A percentile compares a stretch with the other conserved stretches of the same genome.
These are phyloP conservation scores for Odontamblyopus lacepedii DNA, from an alignment of 2,797 vertebrate species.

Conservation along the genomic window DNA sequence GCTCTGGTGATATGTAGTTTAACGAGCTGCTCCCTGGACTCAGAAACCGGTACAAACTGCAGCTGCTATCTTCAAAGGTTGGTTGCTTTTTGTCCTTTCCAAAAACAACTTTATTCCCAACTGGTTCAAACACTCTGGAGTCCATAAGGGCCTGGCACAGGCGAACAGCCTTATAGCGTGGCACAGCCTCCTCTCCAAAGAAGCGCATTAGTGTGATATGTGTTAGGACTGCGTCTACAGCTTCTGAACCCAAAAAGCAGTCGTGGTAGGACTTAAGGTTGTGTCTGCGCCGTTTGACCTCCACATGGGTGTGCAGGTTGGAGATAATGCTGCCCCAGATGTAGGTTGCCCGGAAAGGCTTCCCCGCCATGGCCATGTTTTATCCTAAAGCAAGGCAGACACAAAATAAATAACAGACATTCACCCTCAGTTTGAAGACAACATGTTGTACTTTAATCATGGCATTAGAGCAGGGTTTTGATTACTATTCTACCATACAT, in stretches of 20 bases:
- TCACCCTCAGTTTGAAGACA: neutral
- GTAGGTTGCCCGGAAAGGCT: constrained; percentile 92
- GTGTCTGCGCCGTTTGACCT: constrained; percentile 92
- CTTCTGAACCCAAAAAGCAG: constrained; percentile 95
- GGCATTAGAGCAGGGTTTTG: too few species aligned
- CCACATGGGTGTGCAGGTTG: constrained; percentile 87
- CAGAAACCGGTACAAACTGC: constrained; percentile 91
- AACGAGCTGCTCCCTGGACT: constrained; percentile 45
- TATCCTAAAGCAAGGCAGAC: constrained; percentile 64
- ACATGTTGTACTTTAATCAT: neutral
- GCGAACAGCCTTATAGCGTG: constrained; percentile 89
- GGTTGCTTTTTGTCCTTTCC: constrained; percentile 88
- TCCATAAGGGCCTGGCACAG: constrained; percentile 97
- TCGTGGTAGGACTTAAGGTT: constrained; percentile 91
- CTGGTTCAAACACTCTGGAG: constrained; percentile 91
- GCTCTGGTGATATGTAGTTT: constrained; percentile 48
- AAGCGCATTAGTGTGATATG: constrained; percentile 91
- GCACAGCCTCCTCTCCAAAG: constrained; percentile 89
- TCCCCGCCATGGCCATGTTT: constrained; percentile 90
- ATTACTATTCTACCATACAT: neutral
- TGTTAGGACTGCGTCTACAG: constrained; percentile 90
- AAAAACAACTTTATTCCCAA: constrained; percentile 85
- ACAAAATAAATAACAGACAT: neutral
- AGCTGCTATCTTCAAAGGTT: constrained; percentile 92
- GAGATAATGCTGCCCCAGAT: constrained; percentile 96